phyloP scores from a whole-genome alignment of 1,140 invertebrate species.

The Drosophila tristis region DNA sequence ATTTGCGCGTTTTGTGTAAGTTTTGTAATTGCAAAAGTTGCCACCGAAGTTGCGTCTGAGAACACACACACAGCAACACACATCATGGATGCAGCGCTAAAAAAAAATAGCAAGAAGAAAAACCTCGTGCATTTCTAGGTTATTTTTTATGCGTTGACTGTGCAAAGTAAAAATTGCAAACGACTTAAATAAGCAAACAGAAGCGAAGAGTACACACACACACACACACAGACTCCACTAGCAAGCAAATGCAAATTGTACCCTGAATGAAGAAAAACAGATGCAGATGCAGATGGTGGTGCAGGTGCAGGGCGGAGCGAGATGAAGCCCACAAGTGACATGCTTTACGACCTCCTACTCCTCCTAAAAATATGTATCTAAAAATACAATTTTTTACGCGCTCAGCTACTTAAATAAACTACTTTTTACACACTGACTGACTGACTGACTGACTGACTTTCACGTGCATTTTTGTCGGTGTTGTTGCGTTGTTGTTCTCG shows the following conservation, averaged over 20 bases:
- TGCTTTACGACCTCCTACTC: constrained; percentile 53
- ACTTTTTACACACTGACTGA: constrained; percentile 50
- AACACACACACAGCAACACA: constrained; percentile 23
- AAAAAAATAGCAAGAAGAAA: constrained; percentile 22
- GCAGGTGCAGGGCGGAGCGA: background rate
- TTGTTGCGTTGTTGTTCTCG: constrained; percentile 3
- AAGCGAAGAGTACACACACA: constrained; percentile 38
- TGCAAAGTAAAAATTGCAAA: constrained; percentile 80
- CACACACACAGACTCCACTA: constrained; percentile 7
- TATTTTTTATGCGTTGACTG: constrained; percentile 77
- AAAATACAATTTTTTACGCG: constrained; percentile 65
- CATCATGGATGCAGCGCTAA: constrained; percentile 11
- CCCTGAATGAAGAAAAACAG: constrained; percentile 5
- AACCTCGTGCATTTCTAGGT: constrained; percentile 54
- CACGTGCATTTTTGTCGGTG: constrained; percentile 41
- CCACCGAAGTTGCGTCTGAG: constrained; percentile 43
- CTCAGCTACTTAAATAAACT: constrained; percentile 76
- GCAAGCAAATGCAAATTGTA: constrained; percentile 29
- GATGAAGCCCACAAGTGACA: constrained; percentile 12
- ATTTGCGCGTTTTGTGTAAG: constrained; percentile 31
- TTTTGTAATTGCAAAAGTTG: constrained; percentile 77
- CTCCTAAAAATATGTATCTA: constrained; percentile 20
- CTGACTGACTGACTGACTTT: constrained; percentile 21
- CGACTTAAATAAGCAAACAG: constrained; percentile 79
- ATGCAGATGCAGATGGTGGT: constrained; percentile 4